Base-by-base conservation (phyloP, 1,140 invertebrate species). In the Holcopasites calliopsidis region DNA sequence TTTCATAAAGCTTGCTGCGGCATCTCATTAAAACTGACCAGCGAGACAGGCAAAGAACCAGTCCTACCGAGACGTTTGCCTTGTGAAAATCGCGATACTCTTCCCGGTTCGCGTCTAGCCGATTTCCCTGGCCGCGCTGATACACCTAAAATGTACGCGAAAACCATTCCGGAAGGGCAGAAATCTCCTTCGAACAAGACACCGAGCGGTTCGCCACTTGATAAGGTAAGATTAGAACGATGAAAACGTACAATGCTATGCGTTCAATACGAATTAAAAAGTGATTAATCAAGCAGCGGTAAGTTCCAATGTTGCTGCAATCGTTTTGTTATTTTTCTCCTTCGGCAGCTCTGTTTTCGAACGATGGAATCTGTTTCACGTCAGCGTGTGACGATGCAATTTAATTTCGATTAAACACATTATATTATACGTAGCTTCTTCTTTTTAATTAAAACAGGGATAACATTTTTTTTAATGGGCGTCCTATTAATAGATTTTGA, bases 201-300 rank as follows among this genome's bases (percentile, higher is more conserved):
- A 0, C 2, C 33, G 2, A 57, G 18, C n/a, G 42, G 5, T 2
- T 57, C 49, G 1, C 28, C 26, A 3, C n/a, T 42, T 6, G 80
- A 83, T 33, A 82, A 54, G 79, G 81, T 83, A 66, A 65, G 44
- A 18, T n/a, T n/a, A n/a, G n/a, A n/a, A n/a, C n/a, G n/a, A n/a
- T n/a, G 1, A 2, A 52, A 10, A 8, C 47, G 11, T 13, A 7
- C 10, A 42, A 7, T 42, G 4, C 8, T 42, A n/a, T n/a, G n/a
- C n/a, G n/a, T n/a, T n/a, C n/a, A n/a, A n/a, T n/a, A n/a, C n/a
- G n/a, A n/a, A n/a, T n/a, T n/a, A n/a, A n/a, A n/a, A 23, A 23
- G 5, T 21, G 21, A 21, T 50, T 50, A 55, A 0, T 18, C n/a
- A 13, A 18, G 18, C 11, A 18, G 10, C 6, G 33, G 18, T 18